phyloP scores from a whole-genome alignment of 2,797 vertebrate genomes.

The Alosa sapidissima region DNA sequence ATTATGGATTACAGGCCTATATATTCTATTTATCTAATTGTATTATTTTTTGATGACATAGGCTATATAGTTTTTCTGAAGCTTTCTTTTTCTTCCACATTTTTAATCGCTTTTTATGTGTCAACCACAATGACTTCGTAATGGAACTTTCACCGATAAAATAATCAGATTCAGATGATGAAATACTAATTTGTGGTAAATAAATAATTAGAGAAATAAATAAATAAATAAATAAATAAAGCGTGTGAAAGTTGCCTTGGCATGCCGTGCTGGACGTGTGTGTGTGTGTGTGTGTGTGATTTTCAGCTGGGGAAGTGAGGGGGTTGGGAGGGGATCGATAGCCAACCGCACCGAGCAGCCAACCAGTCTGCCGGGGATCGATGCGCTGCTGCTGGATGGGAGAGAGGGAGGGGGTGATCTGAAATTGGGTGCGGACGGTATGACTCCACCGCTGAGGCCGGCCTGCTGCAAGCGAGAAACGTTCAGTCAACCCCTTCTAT shows the following conservation, averaged over 20 bases:
- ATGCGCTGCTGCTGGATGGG: slow-evolving; percentile 41
- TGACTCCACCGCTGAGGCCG: slow-evolving; percentile 50
- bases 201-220: background rate
- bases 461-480: slow-evolving; percentile 40
- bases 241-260: slow-evolving; percentile 37
- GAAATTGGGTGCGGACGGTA: slow-evolving; percentile 48
- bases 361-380: slow-evolving; percentile 52
- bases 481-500: slow-evolving; percentile 25
- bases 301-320: slow-evolving; percentile 49
- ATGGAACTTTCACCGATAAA: background rate
- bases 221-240: slow-evolving; percentile 34
- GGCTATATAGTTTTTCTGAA: no score
- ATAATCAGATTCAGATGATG: background rate
- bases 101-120: background rate
- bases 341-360: slow-evolving; percentile 55
- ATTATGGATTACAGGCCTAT: no score
- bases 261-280: background rate
- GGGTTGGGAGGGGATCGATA: slow-evolving; percentile 50
- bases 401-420: slow-evolving; percentile 43
- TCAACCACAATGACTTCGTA: background rate
- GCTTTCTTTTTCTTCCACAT: background rate
- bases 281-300: slow-evolving; percentile 33
- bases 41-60: no score
- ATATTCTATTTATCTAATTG: no score
- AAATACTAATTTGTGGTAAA: background rate